Base-by-base conservation (phyloP, 2,113 vertebrate genomes). In the Mixornis gularis region DNA sequence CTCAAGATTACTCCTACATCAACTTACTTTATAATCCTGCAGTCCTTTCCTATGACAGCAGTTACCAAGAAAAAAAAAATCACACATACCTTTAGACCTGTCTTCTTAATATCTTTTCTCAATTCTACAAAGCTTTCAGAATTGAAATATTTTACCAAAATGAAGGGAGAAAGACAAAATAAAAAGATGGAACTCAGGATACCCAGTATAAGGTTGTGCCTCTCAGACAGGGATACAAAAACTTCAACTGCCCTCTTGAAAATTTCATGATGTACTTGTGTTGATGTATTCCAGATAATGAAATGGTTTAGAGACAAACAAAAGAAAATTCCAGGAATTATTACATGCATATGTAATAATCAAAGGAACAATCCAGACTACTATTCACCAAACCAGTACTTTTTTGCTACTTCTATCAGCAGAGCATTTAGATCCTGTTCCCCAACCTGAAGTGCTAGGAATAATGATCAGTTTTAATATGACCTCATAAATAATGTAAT, bases 401-500 rank as follows among this genome's bases (percentile, higher is more conserved):
- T 94, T 92, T 85, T 71, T 66, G 38, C 62, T 91, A 34, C 71
- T 90, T 93, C 46, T 89, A 43, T 81, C 70, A 85, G 84, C 38
- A 63, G 44, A 92, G 55, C 5, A 1, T 97, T 92, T 95, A 94
- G 95, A 96, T 93, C 83, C 60, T 90, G 70, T 85, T 95, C 48
- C 7, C 93, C 84, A 97, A 97, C 81, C 84, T 94, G 90, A 97
- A 97, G 93, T 95, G 96, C 95, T 95, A 97, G 94, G 95, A 97
- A 96, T 95, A 96, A 97, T 96, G 96, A 97, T 96, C 93, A 97
- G 94, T 95, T 97, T 97, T 97, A 97, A 97, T 97, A 97, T 92
- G 94, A 97, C 95, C 93, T 97, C 90, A 97, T 98, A 97, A 97
- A 98, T 97, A 97, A 97, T 97, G 96, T 97, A 97, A 97, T 97